Evolutionary conservation across 2,797 vertebrate genomes (phyloP).

Genomic region (Gymnodraco acuticeps): DNA sequence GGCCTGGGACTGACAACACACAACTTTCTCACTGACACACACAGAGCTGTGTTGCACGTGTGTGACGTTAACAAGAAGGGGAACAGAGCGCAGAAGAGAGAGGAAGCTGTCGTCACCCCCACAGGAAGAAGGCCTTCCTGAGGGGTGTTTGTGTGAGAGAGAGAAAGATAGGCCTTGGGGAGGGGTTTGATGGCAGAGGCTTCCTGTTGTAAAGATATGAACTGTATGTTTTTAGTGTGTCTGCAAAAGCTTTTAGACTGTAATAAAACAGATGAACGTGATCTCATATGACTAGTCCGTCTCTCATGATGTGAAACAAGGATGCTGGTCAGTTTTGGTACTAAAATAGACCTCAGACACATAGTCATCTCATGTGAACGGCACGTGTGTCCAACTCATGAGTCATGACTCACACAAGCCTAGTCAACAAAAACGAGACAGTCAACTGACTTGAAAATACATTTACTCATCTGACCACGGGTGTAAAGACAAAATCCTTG

Average conservation of each 20-base stretch:
- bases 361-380: constrained; percentile 22
- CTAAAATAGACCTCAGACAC: constrained; percentile 46
- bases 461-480: not conserved
- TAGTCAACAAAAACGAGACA: constrained; percentile 42
- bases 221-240: not conserved
- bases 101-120: constrained; percentile 72
- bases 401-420: constrained; percentile 53
- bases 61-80: constrained; percentile 59
- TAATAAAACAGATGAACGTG: not conserved
- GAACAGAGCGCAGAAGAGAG: constrained; percentile 49
- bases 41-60: constrained; percentile 31
- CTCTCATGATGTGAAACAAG: constrained; percentile 30
- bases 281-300: constrained; percentile 6
- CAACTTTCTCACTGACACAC: constrained; percentile 14
- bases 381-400: constrained; percentile 41
- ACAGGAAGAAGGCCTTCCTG: constrained; percentile 78
- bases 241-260: not conserved
- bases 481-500: constrained; percentile 11
- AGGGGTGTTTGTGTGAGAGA: constrained; percentile 31
- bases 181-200: constrained; percentile 38
- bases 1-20: constrained; percentile 47
- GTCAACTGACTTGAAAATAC: constrained; percentile 17
- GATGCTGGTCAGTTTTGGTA: constrained; percentile 5
- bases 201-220: constrained; percentile 77
- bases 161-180: constrained; percentile 17